Evolutionary conservation across 2,797 vertebrate genomes (phyloP).

Genomic region (Macropodus opercularis): DNA sequence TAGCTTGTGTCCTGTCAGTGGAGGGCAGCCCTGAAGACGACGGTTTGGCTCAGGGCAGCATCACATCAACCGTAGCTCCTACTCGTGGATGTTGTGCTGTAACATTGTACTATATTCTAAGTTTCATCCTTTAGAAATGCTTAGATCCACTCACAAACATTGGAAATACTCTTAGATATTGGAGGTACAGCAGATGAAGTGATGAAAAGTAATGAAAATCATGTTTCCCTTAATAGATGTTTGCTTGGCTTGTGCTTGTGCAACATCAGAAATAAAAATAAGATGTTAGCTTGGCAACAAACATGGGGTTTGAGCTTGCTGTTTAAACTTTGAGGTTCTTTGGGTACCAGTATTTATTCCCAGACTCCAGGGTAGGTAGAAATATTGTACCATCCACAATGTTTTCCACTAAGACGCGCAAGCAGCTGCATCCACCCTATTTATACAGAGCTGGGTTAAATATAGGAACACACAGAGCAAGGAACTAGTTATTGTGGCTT

Average conservation of each 20-base stretch:
- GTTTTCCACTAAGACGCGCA: slow-evolving; percentile 26
- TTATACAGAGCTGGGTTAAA: slow-evolving; percentile 42
- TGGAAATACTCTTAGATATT: too few relatives aligned
- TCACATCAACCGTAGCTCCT: not conserved
- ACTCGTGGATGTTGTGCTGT: too few relatives aligned
- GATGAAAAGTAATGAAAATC: too few relatives aligned
- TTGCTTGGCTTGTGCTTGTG: too few relatives aligned
- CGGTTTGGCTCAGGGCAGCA: slow-evolving; percentile 35
- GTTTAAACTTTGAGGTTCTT: not conserved
- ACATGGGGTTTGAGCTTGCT: not conserved
- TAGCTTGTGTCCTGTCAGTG: slow-evolving; percentile 33
- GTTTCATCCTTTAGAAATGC: too few relatives aligned
- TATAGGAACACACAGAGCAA: slow-evolving; percentile 31
- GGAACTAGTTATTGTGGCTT: slow-evolving; percentile 49
- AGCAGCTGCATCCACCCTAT: slow-evolving; percentile 43
- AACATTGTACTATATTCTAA: too few relatives aligned
- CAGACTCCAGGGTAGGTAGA: not conserved
- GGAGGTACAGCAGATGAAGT: too few relatives aligned
- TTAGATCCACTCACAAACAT: too few relatives aligned
- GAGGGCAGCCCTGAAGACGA: slow-evolving; percentile 18
- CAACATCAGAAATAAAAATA: not conserved
- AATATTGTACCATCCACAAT: not conserved
- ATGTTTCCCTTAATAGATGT: too few relatives aligned
- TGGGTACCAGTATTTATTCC: too few relatives aligned
- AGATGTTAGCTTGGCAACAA: not conserved